Conservation (phyloP, 1,140 invertebrate genomes). For the Pentalonia nigronervosa region DNA sequence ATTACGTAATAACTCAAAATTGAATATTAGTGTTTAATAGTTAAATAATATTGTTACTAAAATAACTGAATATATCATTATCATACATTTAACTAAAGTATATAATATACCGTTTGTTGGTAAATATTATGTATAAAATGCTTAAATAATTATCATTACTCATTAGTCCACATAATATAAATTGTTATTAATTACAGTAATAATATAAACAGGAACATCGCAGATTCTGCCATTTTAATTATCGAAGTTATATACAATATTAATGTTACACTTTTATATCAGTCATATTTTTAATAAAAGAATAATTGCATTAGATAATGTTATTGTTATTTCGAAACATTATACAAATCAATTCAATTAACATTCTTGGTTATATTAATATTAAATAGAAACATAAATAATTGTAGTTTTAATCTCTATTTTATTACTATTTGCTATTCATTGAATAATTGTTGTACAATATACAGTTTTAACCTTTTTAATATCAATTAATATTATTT, state of each 20-base stretch:
- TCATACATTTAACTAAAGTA: not conserved
- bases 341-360: not conserved
- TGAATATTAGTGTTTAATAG: not conserved
- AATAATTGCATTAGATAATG: not conserved
- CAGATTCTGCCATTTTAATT: not conserved
- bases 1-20: not conserved
- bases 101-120: not conserved
- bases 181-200: not conserved
- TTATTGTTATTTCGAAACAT: not conserved
- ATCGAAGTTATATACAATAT: slow-evolving; percentile 8
- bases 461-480: not conserved
- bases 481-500: not conserved
- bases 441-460: not conserved
- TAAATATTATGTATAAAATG: slow-evolving; percentile 10
- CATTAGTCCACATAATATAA: not conserved
- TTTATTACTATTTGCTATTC: not conserved
- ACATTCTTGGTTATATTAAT: not conserved
- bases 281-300: not conserved
- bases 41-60: slow-evolving; percentile 31
- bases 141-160: not conserved
- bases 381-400: not conserved
- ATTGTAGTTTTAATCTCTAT: not conserved
- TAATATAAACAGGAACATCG: not conserved
- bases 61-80: slow-evolving; percentile 19
- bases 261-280: slow-evolving; percentile 1